Base-by-base conservation (phyloP, 2,113 vertebrate species). In the Holacanthus passer region DNA sequence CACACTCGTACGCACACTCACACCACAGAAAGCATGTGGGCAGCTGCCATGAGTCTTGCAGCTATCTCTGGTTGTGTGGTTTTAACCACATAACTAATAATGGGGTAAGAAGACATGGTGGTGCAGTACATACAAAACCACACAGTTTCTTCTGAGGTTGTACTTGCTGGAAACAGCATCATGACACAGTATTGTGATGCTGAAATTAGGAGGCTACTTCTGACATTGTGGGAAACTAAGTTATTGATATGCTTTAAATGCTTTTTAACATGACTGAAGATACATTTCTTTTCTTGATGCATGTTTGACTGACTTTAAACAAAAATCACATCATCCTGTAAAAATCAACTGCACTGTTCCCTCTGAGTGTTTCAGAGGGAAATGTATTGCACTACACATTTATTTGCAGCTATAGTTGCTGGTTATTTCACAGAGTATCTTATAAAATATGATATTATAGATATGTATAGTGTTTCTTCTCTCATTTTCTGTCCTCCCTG, bases 21-120 rank as follows among this genome's bases (percentile, higher is more conserved):
- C 47, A 64, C 68, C 32, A 32, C 48, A 47, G 27, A 84, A 35
- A 82, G 79, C 75, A 83, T 83, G 84, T 87, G 84, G 79, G 4
- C 47, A 35, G 22, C 62, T 60, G 29, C 47, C 50, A 35, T 43
- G 62, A 56, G 31, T 59, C 45, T 39, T 62, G 24, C 73, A 81
- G 60, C 31, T 52, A 31, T 27, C 50, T 80, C 48, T 79, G 56
- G 77, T 79, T 62, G 47, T 77, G 75, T 71, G 82, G 79, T 76
- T 65, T 9, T 2, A 55, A 71, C 58, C 59, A 35, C 69, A 71
- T 39, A 58, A 73, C 52, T 62, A 71, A 63, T 29, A 71, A 22
- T 67, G 31, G 19, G 43, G 35, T 64, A 55, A 78, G 13, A 63
- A 31, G 35, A 82, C 32, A 32, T 17, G 52, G 35, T 59, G 63